Base-by-base conservation (phyloP, 2,113 vertebrate species). In the Natator depressus region DNA sequence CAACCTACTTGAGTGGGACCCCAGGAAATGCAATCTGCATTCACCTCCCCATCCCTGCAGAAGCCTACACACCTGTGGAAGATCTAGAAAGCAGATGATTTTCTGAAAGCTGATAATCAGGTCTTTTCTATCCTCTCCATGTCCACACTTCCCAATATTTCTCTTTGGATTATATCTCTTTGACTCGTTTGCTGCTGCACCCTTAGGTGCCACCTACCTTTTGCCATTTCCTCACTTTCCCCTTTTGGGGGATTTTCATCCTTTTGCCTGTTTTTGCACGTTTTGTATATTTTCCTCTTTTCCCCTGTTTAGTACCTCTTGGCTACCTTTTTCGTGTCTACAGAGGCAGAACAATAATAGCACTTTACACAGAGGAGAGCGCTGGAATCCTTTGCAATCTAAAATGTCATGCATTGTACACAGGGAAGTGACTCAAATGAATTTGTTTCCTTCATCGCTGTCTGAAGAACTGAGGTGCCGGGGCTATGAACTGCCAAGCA, bases 211-310 rank as follows among this genome's bases (percentile, higher is more conserved):
- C 62, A 35, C 25, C 20, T 2, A 55, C 25, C 55, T 4, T 38
- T 42, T 53, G n/a, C 54, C 72, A 14, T 57, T 54, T 89, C 69
- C 76, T 14, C 16, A 3, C 3, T 7, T 0, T 1, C 35, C 87
- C 1, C n/a, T 94, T 91, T 49, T 50, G 27, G 0, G 0, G 27
- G 47, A 51, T 53, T 81, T 62, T 17, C 14, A 19, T 69, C 16
- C 3, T 3, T 57, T 84, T 11, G 31, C 20, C 81, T 46, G 47
- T 69, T 14, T 89, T 81, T 78, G 3, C 31, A 82, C 25, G 31
- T 57, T 76, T 76, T 42, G n/a, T 25, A 46, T 6, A 46, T 76
- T 76, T 79, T n/a, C 31, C 31, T 69, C 62, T 69, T 69, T 69
- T n/a, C 57, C 75, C 65, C n/a, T 69, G 88, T 83, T 62, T 19